These are phyloP conservation scores for Ophthalmotilapia sp. DNA, from an alignment of 2,113 vertebrate species.

Conservation along the genomic window DNA sequence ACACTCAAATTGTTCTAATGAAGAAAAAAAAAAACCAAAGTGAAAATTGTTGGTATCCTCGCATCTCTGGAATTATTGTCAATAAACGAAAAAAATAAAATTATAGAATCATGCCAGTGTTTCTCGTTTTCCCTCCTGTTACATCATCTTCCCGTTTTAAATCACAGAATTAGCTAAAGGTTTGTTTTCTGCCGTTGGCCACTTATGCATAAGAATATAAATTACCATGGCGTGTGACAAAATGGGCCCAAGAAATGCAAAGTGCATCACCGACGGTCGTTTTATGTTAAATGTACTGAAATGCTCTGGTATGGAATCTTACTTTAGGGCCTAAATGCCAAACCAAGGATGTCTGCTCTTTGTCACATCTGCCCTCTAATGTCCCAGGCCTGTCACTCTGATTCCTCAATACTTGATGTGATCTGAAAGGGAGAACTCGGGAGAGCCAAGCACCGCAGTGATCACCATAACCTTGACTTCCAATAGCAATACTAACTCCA, in stretches of 20 bases:
- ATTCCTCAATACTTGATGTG: background rate
- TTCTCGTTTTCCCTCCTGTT: background rate
- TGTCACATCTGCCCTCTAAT: background rate
- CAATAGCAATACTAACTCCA: background rate
- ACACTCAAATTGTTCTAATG: background rate
- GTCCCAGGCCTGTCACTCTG: background rate
- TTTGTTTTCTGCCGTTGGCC: background rate
- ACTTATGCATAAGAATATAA: background rate
- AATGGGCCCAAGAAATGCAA: background rate
- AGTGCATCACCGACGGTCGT: background rate
- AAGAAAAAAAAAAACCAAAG: background rate
- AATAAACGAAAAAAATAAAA: background rate
- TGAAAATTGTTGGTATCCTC: background rate
- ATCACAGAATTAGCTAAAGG: background rate
- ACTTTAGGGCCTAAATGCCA: background rate
- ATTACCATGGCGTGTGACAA: background rate
- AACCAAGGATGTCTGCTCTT: background rate
- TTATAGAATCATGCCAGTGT: background rate
- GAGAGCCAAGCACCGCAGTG: background rate
- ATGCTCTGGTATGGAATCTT: background rate
- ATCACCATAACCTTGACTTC: constrained; percentile 11
- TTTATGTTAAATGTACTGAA: background rate
- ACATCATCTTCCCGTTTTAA: background rate
- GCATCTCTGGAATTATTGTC: background rate
- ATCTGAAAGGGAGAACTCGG: constrained; percentile 1